Base-by-base conservation (phyloP, 2,888 invertebrate genomes). In the Folsomia candida region DNA sequence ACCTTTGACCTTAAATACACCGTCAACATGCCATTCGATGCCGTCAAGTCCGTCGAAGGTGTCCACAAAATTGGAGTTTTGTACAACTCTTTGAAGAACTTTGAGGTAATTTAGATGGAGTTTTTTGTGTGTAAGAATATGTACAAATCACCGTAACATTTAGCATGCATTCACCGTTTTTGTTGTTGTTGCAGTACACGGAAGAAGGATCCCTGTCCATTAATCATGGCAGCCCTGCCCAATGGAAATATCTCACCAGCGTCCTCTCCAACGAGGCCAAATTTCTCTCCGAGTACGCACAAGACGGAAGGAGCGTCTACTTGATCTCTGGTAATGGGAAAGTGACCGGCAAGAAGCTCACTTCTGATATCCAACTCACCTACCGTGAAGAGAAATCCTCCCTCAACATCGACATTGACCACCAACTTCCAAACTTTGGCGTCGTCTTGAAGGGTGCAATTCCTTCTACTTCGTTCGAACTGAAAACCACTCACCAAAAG, bases 201-300 rank as follows among this genome's bases (percentile, higher is more conserved):
- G 72, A 78, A 54, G 29, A 54, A 37, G 71, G 74, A 22, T 67
- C 74, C 1, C 11, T 78, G 58, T 59, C 59, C 2, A 18, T 78
- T 22, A 78, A 79, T 47, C 68, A 71, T 47, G 74, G 68, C 1
- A 67, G 69, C 9, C 72, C 76, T 58, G 73, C 65, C 54, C 68
- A 66, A 6, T 75, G 75, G 72, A 72, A 64, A 1, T 47, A 67
- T 37, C 59, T 68, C 6, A 28, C 74, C n/a, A 72, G 69, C 27
- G 60, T 76, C n/a, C 54, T 77, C 18, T 75, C 78, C 22, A 77
- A 74, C 57, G 77, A 79, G 60, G 69, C 74, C 28, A 74, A 76
- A 47, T 73, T 69, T 67, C 70, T 68, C 1, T 65, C 70, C 68
- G 69, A 72, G n/a, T 27, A 74, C 24, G 51, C 37, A 1, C 61